A percentile compares a stretch with the other conserved stretches of the same genome.
phyloP scores from a whole-genome alignment of 1,140 invertebrate species.

The Notospermus geniculatus region DNA sequence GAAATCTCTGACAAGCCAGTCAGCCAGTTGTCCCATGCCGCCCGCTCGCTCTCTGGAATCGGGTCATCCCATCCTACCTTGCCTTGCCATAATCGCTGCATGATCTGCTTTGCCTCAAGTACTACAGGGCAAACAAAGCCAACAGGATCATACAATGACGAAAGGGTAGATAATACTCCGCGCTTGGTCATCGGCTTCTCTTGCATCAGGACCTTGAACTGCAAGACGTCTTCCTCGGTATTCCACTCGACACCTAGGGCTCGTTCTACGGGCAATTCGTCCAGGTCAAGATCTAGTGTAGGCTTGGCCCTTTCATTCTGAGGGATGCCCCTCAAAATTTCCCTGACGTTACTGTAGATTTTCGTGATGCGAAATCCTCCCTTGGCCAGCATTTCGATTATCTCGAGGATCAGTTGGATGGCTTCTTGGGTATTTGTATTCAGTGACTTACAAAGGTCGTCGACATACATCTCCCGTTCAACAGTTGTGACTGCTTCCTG shows the following conservation, averaged over 20 bases:
- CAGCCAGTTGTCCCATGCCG: slow-evolving; percentile 16
- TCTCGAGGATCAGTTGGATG: slow-evolving; percentile 10
- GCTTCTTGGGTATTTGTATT: slow-evolving; percentile 2
- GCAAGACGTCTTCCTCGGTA: neutral
- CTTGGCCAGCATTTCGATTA: neutral
- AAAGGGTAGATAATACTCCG: slow-evolving; percentile 11
- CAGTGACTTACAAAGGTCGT: slow-evolving; percentile 18
- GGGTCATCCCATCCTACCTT: slow-evolving; percentile 22
- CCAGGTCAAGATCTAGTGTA: neutral
- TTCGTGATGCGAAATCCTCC: slow-evolving; percentile 20
- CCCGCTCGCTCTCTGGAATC: slow-evolving; percentile 19
- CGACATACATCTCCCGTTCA: slow-evolving; percentile 24
- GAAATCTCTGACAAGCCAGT: neutral
- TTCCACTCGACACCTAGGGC: slow-evolving; percentile 21
- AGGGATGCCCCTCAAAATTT: slow-evolving; percentile 12
- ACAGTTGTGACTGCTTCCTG: slow-evolving; percentile 13
- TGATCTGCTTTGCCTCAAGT: slow-evolving; percentile 23
- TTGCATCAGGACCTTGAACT: neutral
- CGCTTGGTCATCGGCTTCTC: slow-evolving; percentile 15
- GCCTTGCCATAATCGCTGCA: slow-evolving; percentile 9
- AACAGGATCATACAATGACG: slow-evolving; percentile 18
- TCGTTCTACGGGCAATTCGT: slow-evolving; percentile 12
- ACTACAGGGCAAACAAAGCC: slow-evolving; percentile 25
- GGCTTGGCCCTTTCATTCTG: slow-evolving; percentile 8
- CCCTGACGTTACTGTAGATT: slow-evolving; percentile 12